Evolutionary conservation across 1,140 invertebrate genomes (phyloP).

Genomic region (Gonatopus flavifemur): DNA sequence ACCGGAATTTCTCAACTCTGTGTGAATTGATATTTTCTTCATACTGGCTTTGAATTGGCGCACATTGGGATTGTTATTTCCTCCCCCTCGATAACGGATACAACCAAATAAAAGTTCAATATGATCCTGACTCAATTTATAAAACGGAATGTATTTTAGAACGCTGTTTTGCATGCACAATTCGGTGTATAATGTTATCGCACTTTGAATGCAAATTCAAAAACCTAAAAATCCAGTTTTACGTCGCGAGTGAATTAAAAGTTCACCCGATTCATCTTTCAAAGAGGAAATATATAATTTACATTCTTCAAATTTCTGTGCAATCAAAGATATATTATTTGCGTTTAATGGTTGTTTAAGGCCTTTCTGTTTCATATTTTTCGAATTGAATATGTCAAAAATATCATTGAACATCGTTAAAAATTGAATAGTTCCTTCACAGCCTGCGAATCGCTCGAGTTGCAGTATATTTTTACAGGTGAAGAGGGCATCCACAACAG

Average conservation of each 20-base stretch:
- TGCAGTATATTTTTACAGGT: slow-evolving; percentile 27
- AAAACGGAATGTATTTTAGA: too few relatives aligned
- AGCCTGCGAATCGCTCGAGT: slow-evolving; percentile 24
- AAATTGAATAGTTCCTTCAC: slow-evolving; percentile 31
- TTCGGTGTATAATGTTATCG: too few relatives aligned
- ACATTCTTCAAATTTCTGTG: slow-evolving; percentile 4
- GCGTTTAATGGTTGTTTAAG: slow-evolving; percentile 2
- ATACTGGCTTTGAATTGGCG: slow-evolving; percentile 6
- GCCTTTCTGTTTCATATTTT: slow-evolving; percentile 9
- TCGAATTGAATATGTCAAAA: slow-evolving; percentile 31
- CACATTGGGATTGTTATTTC: slow-evolving; percentile 26
- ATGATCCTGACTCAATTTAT: slow-evolving; percentile 25
- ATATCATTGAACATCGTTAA: slow-evolving; percentile 22
- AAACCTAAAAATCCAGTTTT: too few relatives aligned
- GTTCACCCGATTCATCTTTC: neutral
- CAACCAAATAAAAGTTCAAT: slow-evolving; percentile 26
- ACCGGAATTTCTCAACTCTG: neutral
- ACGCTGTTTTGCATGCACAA: too few relatives aligned
- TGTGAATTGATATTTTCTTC: neutral
- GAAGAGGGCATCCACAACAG: slow-evolving; percentile 26
- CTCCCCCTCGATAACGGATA: slow-evolving; percentile 19
- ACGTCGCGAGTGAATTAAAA: neutral
- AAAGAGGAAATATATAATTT: slow-evolving; percentile 8
- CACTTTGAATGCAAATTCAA: too few relatives aligned
- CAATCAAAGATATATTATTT: slow-evolving; percentile 2